A percentile compares a stretch with the other conserved stretches of the same genome.
Conservation (phyloP, 2,113 vertebrate species). For the Passerina amoena region DNA sequence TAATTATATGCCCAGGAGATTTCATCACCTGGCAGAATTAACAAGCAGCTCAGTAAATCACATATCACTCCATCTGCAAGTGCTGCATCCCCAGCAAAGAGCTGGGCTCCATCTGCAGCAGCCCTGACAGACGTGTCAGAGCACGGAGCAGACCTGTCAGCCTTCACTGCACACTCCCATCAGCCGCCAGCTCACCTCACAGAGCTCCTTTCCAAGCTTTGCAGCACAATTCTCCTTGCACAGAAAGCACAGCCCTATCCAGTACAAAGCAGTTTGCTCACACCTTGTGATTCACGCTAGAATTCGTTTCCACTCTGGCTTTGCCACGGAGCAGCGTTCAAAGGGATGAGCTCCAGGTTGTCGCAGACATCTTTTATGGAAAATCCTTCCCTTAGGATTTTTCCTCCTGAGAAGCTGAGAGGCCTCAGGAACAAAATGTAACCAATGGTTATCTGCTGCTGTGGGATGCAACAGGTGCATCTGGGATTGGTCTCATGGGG, state of each 20-base stretch:
- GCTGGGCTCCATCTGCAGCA: neutral
- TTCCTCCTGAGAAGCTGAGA: too few species aligned
- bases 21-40: constrained; percentile 40
- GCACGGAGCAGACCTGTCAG: neutral
- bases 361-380: too few species aligned
- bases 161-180: neutral
- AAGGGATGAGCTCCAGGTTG: neutral
- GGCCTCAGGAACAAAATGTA: too few species aligned
- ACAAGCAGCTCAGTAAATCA: constrained; percentile 33
- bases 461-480: too few species aligned
- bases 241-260: neutral
- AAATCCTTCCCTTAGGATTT: too few species aligned
- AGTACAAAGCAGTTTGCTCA: neutral
- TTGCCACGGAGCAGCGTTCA: neutral
- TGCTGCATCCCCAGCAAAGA: neutral
- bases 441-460: too few species aligned
- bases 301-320: neutral
- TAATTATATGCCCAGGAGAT: constrained; percentile 52
- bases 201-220: neutral
- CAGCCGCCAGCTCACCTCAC: neutral
- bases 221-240: neutral
- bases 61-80: neutral
- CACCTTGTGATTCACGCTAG: fast-evolving
- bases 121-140: neutral
- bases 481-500: too few species aligned